Evolutionary conservation across 2,797 vertebrate genomes (phyloP), one percentile per base, ranked within the genome.

Genomic region (Pterois miles): DNA sequence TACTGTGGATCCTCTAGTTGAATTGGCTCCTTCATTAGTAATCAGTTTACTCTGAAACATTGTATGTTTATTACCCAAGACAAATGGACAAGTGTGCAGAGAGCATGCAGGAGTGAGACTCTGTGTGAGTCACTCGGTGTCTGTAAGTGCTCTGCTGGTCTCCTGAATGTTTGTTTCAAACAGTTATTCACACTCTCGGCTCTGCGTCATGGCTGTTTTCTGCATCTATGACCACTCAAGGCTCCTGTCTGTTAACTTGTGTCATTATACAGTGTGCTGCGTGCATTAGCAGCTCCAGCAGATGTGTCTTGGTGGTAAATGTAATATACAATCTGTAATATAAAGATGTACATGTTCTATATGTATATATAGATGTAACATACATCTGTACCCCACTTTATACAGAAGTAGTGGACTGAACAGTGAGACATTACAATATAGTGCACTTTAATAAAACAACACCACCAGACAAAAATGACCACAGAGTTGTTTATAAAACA

Each of bases 181-280:
- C 16, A 8, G 33, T 58, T 59, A 56, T 67, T 73, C 57, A 74
- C 82, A 74, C 78, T 29, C 38, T 60, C 36, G 1, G 27, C 33
- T 22, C 75, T 81, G 62, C 50, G 25, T 74, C 71, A 76, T 36
- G 68, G 40, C 29, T 57, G 69, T 81, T 77, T 85, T 76, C 33
- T 62, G 74, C 18, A 66, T 13, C 22, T 25, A 5, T 34, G 43
- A 58, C 43, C 50, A 38, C 50, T 76, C 52, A 36, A 23, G 38
- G 33, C 64, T 48, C 40, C 23, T 59, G 40, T 62, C 54, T 58
- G 67, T 71, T 34, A 23, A 66, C 34, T 14, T 65, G 38, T 60
- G 36, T 74, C 50, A 25, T 36, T 48, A 48, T n/a, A 33, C 22
- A 3, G 18, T 29, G 36, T 76, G 70, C 7, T 34, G 70, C 7